These are phyloP conservation scores for Seira ritae DNA, from an alignment of 2,888 invertebrate genomes.

Conservation along the genomic window DNA sequence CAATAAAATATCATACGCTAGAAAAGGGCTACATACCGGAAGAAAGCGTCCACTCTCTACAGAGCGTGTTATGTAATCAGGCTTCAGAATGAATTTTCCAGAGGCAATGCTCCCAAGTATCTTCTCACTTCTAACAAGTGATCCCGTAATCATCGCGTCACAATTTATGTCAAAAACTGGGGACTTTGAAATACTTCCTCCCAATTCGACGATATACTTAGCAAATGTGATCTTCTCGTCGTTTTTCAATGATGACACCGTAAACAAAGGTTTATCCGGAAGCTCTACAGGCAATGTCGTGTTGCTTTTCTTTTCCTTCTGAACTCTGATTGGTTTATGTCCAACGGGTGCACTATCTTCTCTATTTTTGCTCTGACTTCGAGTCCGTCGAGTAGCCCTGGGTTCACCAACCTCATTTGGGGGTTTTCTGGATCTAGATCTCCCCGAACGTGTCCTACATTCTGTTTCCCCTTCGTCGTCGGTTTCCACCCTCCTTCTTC, in stretches of 20 bases:
- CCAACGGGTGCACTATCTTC: slow-evolving; percentile 32
- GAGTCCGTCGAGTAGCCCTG: slow-evolving; percentile 21
- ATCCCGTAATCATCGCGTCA: slow-evolving; percentile 86
- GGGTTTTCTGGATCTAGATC: neutral
- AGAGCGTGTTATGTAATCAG: slow-evolving; percentile 85
- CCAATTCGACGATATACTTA: slow-evolving; percentile 79
- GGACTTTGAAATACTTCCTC: slow-evolving; percentile 81
- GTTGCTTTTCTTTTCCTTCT: neutral
- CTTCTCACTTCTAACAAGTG: slow-evolving; percentile 89
- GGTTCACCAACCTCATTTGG: neutral
- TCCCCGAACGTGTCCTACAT: slow-evolving; percentile 21
- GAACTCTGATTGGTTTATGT: slow-evolving; percentile 31
- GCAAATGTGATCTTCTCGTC: neutral
- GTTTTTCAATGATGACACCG: slow-evolving; percentile 36
- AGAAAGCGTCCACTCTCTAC: slow-evolving; percentile 80
- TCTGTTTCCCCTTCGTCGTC: neutral
- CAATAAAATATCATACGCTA: too few relatives aligned
- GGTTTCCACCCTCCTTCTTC: neutral
- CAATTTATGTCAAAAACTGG: slow-evolving; percentile 80
- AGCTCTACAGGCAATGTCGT: slow-evolving; percentile 17
- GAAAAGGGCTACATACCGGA: slow-evolving; percentile 78
- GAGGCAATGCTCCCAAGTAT: slow-evolving; percentile 89
- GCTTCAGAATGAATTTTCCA: slow-evolving; percentile 84
- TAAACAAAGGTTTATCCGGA: slow-evolving; percentile 32
- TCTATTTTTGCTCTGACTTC: slow-evolving; percentile 45